Percentiles rank a stretch among this genome's conserved stretches.
These are phyloP conservation scores for Muscicapa striata DNA, from an alignment of 2,797 vertebrate species.

Conservation along the genomic window DNA sequence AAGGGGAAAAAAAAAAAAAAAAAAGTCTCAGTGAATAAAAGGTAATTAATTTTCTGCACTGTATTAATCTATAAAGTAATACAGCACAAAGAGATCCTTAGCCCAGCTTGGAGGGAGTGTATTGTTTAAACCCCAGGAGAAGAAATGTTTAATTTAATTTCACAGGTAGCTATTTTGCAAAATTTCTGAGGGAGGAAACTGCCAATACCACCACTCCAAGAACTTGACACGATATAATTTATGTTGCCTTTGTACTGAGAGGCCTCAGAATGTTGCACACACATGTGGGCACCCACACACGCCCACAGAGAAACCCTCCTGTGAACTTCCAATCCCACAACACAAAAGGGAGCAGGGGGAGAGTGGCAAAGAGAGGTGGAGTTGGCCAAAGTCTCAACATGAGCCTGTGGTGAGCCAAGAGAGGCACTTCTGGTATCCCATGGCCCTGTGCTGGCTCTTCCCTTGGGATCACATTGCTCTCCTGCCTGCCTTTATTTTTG, in stretches of 20 bases:
- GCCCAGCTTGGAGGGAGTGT: neutral
- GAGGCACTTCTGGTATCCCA: neutral
- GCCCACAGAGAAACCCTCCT: neutral
- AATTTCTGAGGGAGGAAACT: conserved; percentile 26
- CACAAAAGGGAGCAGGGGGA: neutral
- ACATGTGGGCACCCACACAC: neutral
- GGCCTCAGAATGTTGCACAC: neutral
- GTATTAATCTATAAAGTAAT: neutral
- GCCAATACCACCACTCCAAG: neutral
- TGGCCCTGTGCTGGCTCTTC: neutral
- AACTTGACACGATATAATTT: conserved; percentile 25
- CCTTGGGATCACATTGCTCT: neutral
- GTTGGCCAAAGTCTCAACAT: neutral
- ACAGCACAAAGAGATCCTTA: neutral
- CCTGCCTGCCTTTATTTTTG: neutral
- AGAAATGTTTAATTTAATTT: conserved; percentile 61
- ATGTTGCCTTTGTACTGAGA: neutral
- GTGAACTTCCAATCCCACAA: neutral
- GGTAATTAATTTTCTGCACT: conserved; percentile 41
- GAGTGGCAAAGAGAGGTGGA: neutral
- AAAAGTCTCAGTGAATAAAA: neutral
- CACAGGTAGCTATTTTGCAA: conserved; percentile 44
- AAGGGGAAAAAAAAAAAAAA: neutral
- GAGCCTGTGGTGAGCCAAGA: neutral
- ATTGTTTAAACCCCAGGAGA: conserved; percentile 36